Evolutionary conservation across 2,797 vertebrate genomes (phyloP), one percentile per base, ranked within the genome.

Genomic region (Yasuhikotakia modesta): DNA sequence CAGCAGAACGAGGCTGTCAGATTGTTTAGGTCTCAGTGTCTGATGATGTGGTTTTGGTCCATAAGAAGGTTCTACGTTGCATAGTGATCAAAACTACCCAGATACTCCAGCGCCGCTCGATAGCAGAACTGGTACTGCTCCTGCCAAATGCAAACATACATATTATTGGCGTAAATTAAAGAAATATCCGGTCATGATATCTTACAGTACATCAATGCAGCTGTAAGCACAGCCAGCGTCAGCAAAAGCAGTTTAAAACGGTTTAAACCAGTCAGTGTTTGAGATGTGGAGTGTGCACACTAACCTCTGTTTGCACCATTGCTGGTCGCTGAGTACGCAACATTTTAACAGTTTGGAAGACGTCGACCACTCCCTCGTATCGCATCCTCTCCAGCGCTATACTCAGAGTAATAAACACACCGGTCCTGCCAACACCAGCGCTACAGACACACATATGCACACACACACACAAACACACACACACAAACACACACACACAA

Each of bases 41-140:
- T 48, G 66, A 78, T 48, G 58, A 75, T 22, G 74, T 72, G 80
- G 74, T 77, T 60, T 66, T 78, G 66, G 92, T 94, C 92, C 93
- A 87, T 55, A 84, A 85, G 86, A 86, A 87, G 80, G 83, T 89
- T 94, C 95, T 99, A 99, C 94, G 97, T 98, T 98, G 97, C 97
- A 99, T 99, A 99, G 97, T 99, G 97, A 92, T 99, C 97, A 88
- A 99, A 99, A 92, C 97, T 99, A 90, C 97, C 97, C 93, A 99
- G 92, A 91, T 99, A 99, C 87, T 99, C 97, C 88, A 99, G 92
- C 86, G 96, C 96, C 86, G 97, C 97, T 86, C 96, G 93, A 89
- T 99, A 99, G 90, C 97, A 98, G 91, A 99, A 98, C 92, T 99
- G 97, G 88, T 99, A 99, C 90, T 99, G 97, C 92, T 99, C 97